phyloP scores from a whole-genome alignment of 1,140 invertebrate genomes.

The Bradysia coprophila region DNA sequence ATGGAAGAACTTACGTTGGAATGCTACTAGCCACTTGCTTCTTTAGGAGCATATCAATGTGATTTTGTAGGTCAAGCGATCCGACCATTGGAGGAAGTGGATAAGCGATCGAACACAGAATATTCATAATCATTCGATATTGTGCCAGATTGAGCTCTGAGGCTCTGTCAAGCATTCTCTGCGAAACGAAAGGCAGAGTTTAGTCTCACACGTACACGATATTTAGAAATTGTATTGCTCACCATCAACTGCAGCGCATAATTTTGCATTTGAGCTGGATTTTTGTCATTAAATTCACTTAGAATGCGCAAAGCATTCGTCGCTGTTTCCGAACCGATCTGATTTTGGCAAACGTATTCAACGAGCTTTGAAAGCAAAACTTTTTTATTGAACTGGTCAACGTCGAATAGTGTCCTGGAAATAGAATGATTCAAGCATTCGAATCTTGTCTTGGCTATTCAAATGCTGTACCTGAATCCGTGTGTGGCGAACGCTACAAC shows the following conservation, averaged over 20 bases:
- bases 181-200: constrained; percentile 10
- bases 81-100: constrained; percentile 22
- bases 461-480: too few relatives aligned
- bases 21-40: constrained; percentile 37
- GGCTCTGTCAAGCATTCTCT: constrained; percentile 34
- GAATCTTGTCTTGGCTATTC: too few relatives aligned
- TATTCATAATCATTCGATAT: constrained; percentile 28
- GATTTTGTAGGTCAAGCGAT: constrained; percentile 30
- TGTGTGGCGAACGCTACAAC: too few relatives aligned
- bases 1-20: constrained; percentile 22
- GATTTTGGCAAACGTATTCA: constrained; percentile 15
- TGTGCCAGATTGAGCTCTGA: constrained; percentile 33
- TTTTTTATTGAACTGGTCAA: constrained; percentile 16
- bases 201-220: constrained; percentile 14
- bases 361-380: constrained; percentile 15
- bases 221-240: constrained; percentile 6
- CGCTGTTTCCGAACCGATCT: not conserved
- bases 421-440: too few relatives aligned
- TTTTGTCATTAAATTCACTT: constrained; percentile 13
- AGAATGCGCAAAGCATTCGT: constrained; percentile 15
- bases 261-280: constrained; percentile 16
- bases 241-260: constrained; percentile 17
- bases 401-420: constrained; percentile 14
- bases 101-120: constrained; percentile 31
- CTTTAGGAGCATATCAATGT: constrained; percentile 36